These are phyloP conservation scores for Naso thynnoides DNA, from an alignment of 2,797 vertebrate genomes.

Conservation along the genomic window DNA sequence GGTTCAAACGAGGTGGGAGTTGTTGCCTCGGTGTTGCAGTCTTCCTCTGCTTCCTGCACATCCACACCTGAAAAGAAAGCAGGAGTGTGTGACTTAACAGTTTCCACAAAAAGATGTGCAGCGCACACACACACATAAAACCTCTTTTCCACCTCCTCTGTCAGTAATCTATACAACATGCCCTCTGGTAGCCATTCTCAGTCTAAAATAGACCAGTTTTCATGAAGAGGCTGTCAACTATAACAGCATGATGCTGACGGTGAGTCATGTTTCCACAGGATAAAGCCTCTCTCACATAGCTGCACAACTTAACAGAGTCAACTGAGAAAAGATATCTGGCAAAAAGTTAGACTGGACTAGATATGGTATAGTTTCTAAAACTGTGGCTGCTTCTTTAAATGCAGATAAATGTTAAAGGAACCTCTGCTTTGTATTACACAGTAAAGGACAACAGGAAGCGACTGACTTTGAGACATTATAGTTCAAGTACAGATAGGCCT, in stretches of 20 bases:
- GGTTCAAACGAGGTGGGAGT: slow-evolving; percentile 65
- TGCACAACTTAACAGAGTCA: slow-evolving; percentile 50
- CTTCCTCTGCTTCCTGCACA: slow-evolving; percentile 69
- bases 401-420: neutral
- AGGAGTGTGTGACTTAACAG: slow-evolving; percentile 33
- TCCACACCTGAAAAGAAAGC: slow-evolving; percentile 76
- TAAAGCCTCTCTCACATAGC: slow-evolving; percentile 53
- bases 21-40: slow-evolving; percentile 76
- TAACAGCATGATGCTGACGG: slow-evolving; percentile 66
- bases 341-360: slow-evolving; percentile 20
- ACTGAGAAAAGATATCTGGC: slow-evolving; percentile 47
- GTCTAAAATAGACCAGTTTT: slow-evolving; percentile 73
- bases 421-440: slow-evolving; percentile 1
- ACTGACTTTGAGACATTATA: slow-evolving; percentile 5
- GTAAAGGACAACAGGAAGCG: slow-evolving; percentile 1
- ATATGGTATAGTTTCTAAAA: slow-evolving; percentile 35
- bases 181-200: slow-evolving; percentile 48
- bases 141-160: slow-evolving; percentile 39
- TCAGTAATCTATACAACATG: slow-evolving; percentile 55
- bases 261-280: slow-evolving; percentile 77
- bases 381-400: neutral
- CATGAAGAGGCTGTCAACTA: slow-evolving; percentile 67
- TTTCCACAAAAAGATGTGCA: slow-evolving; percentile 11
- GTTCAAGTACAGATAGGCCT: slow-evolving; percentile 14
- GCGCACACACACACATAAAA: slow-evolving; percentile 5